Base-by-base conservation (phyloP, 1,140 invertebrate genomes). In the Drosophila mojavensis region DNA sequence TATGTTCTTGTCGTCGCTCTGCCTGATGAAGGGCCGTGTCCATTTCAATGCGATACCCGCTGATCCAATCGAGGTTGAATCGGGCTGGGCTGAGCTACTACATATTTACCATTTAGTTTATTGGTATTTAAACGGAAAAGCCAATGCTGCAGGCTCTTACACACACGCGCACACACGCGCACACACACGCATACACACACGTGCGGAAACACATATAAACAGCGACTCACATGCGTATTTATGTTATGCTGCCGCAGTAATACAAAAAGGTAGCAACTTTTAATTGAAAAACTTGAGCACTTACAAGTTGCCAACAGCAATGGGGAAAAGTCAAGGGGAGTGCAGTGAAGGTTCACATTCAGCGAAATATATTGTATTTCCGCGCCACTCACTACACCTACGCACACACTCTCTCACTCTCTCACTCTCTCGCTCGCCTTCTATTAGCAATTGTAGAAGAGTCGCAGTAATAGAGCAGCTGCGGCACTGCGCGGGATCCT, bases 261-360 rank as follows among this genome's bases (percentile, higher is more conserved):
- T 85, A 89, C 84, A 88, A 88, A 88, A 89, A 89, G 80, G 84
- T 89, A 81, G 85, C 84, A 88, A 89, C 85, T 88, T 88, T 89
- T 89, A 88, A 89, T 88, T 88, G 84, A 88, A 88, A 88, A 88
- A 88, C 84, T 88, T 88, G 83, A 82, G 83, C 84, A 89, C 83
- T 88, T 88, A 89, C 84, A 88, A 88, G 77, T 89, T 88, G 83
- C 83, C 58, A 77, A 39, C 36, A 39, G 66, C 83, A 67, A 43
- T 43, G 43, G 41, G 43, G 28, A 47, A 17, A 60, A 60, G 43
- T 60, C 58, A 60, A 30, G 45, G 53, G 50, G 26, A 54, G 56
- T 26, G 41, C 48, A 67, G 45, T 45, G 56, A 67, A 68, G 50
- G 58, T 50, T 67, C 50, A 43, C 30, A 70, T 36, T 33, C 43